Evolutionary conservation across 2,888 invertebrate species (phyloP).

Genomic region (Cephus spinipes): DNA sequence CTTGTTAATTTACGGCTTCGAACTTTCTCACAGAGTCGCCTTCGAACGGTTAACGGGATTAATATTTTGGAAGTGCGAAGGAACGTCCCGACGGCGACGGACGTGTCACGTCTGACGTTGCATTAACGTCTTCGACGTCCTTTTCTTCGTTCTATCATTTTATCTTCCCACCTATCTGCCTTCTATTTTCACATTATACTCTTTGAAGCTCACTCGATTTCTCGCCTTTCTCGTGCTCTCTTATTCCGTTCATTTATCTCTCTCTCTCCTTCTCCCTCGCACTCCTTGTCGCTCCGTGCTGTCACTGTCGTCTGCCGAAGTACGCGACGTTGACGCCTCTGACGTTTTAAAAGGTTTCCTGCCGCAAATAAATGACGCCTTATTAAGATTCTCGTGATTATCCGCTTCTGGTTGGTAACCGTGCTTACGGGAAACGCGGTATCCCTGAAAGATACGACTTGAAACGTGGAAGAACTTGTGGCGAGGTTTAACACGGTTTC

Average conservation of each 20-base stretch:
- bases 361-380: constrained; percentile 20
- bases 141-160: not conserved
- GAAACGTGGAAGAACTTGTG: not conserved
- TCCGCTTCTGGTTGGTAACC: not conserved
- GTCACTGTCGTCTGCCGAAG: not conserved
- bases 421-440: not conserved
- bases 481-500: not conserved
- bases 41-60: constrained; percentile 41
- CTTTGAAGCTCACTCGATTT: not conserved
- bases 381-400: constrained; percentile 15
- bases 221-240: not conserved
- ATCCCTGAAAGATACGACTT: not conserved
- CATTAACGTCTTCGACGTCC: not conserved
- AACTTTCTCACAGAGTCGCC: not conserved
- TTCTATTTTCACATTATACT: not conserved
- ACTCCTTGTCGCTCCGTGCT: not conserved
- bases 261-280: constrained; percentile 17
- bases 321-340: constrained; percentile 10
- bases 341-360: constrained; percentile 26
- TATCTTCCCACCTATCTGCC: not conserved
- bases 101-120: not conserved
- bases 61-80: constrained; percentile 38
- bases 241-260: not conserved
- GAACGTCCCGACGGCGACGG: not conserved
- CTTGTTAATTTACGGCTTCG: not conserved